These are phyloP conservation scores for Acanthurus tractus DNA, from an alignment of 2,797 vertebrate species.

Conservation along the genomic window DNA sequence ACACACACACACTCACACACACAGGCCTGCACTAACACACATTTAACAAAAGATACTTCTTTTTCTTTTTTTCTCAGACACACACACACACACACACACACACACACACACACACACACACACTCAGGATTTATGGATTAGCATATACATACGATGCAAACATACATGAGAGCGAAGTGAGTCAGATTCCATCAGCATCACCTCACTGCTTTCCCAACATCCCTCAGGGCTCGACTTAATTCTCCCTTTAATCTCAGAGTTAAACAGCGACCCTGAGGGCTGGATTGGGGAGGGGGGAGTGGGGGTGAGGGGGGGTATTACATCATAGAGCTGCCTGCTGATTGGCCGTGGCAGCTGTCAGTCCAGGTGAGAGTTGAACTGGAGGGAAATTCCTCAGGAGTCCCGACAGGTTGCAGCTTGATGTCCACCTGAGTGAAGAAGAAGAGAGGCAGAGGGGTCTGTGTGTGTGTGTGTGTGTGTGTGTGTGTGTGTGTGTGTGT, in stretches of 20 bases:
- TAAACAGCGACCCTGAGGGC: neutral
- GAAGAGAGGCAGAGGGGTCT: conserved; percentile 2
- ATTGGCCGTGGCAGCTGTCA: conserved; percentile 67
- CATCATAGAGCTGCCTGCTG: conserved; percentile 49
- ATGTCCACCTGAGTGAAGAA: conserved; percentile 48
- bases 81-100: too few species aligned
- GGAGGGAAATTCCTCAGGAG: conserved; percentile 69
- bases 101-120: too few species aligned
- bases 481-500: conserved; percentile 9
- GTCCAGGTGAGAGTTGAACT: conserved; percentile 63
- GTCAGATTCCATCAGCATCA: conserved; percentile 54
- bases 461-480: conserved; percentile 21
- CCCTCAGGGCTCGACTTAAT: conserved; percentile 18
- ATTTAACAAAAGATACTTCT: too few species aligned
- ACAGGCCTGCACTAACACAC: too few species aligned
- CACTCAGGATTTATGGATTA: too few species aligned
- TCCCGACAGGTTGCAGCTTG: conserved; percentile 67
- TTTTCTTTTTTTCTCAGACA: too few species aligned
- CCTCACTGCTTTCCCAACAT: conserved; percentile 35
- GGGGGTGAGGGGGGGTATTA: conserved; percentile 19
- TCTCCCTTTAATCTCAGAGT: conserved; percentile 38
- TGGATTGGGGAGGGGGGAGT: neutral
- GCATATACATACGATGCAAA: too few species aligned
- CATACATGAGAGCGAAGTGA: neutral
- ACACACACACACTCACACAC: neutral